Evolutionary conservation across 2,888 invertebrate genomes (phyloP), one percentile per base, ranked within the genome.

Genomic region (Pandemis cinnamomeana): DNA sequence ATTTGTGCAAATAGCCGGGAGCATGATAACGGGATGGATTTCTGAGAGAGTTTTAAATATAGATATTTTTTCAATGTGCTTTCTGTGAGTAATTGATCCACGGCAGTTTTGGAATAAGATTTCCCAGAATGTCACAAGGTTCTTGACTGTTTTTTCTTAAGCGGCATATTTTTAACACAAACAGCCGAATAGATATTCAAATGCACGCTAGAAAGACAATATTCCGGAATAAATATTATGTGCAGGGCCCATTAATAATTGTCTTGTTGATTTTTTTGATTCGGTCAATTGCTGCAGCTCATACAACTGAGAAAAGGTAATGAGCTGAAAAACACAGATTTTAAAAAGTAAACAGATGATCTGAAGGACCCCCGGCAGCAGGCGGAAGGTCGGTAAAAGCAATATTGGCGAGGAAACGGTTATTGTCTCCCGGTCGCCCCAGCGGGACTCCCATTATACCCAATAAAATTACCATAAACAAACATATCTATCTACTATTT

Each of bases 401-500:
- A 80, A 84, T 85, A 85, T 84, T 83, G 84, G 84, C 83, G 81
- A 82, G 83, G 80, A 84, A 86, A 86, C 80, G 81, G 83, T 84
- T 86, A 86, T 87, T 85, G 83, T 85, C 82, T 81, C 81, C 80
- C 80, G 82, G 77, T 79, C 75, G 81, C 81, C 83, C 55, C 68
- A 83, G 77, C 78, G 78, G 84, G 83, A 80, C 84, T 82, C 82
- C 80, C 84, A 83, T 86, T 85, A 85, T 84, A 81, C 83, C 80
- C 82, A 86, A 87, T 87, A 86, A 85, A 83, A 81, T 85, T 83
- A 83, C 78, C 84, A 80, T 84, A 80, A 82, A 80, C 72, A 69
- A 72, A 63, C 62, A 67, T 68, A 60, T 61, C 41, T 61, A 55
- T 48, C 41, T 46, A 58, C 51, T 67, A n/a, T n/a, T n/a, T n/a